phyloP scores from a whole-genome alignment of 2,797 vertebrate species.

The Darevskia mixta region DNA sequence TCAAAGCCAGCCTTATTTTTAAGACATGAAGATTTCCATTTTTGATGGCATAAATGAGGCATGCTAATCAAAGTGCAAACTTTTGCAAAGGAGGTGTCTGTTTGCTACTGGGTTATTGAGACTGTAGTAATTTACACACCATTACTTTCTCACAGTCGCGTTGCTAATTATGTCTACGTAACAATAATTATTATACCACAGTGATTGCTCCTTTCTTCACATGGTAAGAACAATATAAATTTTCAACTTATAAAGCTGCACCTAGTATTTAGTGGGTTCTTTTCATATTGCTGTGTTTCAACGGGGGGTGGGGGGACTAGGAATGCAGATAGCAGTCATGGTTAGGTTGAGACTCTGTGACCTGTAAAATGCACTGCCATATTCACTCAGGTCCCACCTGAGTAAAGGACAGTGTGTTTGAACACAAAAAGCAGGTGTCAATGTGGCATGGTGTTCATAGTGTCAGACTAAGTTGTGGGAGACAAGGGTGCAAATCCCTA shows the following conservation, averaged over 20 bases:
- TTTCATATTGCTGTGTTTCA: conserved; percentile 25
- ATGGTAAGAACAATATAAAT: conserved; percentile 54
- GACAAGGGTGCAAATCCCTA: too few species aligned
- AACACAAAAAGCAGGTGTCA: neutral
- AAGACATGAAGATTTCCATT: conserved; percentile 48
- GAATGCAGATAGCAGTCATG: neutral
- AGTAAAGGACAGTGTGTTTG: neutral
- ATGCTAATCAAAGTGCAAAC: conserved; percentile 61
- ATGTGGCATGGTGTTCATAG: too few species aligned
- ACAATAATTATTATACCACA: conserved; percentile 57
- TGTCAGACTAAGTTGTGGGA: too few species aligned
- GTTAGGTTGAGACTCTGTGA: neutral
- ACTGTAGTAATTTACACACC: conserved; percentile 55
- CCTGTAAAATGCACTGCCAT: neutral
- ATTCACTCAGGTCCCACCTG: neutral
- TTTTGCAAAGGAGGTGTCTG: conserved; percentile 48
- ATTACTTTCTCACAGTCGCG: conserved; percentile 54
- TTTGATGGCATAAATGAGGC: conserved; percentile 60
- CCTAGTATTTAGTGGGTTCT: neutral
- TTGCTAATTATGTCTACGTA: conserved; percentile 64
- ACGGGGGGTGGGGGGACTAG: neutral
- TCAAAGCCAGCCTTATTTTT: conserved; percentile 39
- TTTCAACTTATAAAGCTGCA: conserved; percentile 47
- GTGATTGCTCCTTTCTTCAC: conserved; percentile 61
- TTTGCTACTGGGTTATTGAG: conserved; percentile 54